These are phyloP conservation scores for Malachius bipustulatus DNA, from an alignment of 2,888 invertebrate species.

Conservation along the genomic window DNA sequence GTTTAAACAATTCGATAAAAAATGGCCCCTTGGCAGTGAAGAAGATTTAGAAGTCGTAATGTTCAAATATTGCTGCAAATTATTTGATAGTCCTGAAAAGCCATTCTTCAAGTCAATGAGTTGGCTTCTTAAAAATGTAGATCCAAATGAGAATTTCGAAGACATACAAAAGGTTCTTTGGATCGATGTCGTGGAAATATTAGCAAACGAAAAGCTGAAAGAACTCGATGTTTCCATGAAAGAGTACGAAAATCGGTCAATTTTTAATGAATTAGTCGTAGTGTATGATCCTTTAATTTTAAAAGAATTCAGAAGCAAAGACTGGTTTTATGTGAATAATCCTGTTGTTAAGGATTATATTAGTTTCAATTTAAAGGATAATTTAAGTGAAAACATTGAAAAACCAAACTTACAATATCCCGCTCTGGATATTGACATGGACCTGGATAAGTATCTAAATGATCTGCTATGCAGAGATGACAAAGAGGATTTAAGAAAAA, in stretches of 20 bases:
- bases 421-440: background rate
- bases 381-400: background rate
- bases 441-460: background rate
- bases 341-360: slow-evolving; percentile 38
- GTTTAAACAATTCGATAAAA: slow-evolving; percentile 42
- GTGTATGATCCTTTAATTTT: slow-evolving; percentile 46
- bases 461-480: slow-evolving; percentile 3
- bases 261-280: slow-evolving; percentile 34
- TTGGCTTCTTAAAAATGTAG: slow-evolving; percentile 32
- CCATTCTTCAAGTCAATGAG: slow-evolving; percentile 41
- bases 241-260: slow-evolving; percentile 24
- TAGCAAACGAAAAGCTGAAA: slow-evolving; percentile 44
- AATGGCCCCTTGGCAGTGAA: slow-evolving; percentile 39
- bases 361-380: slow-evolving; percentile 1
- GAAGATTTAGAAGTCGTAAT: slow-evolving; percentile 39
- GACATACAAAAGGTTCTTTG: slow-evolving; percentile 41
- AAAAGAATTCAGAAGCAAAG: slow-evolving; percentile 40
- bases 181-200: slow-evolving; percentile 43
- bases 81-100: slow-evolving; percentile 41
- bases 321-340: slow-evolving; percentile 47
- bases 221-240: slow-evolving; percentile 32
- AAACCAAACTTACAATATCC: too few relatives aligned
- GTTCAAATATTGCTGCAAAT: slow-evolving; percentile 40
- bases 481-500: background rate
- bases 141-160: slow-evolving; percentile 36